phyloP scores from a whole-genome alignment of 2,888 invertebrate genomes.

The Salpingus planirostris region DNA sequence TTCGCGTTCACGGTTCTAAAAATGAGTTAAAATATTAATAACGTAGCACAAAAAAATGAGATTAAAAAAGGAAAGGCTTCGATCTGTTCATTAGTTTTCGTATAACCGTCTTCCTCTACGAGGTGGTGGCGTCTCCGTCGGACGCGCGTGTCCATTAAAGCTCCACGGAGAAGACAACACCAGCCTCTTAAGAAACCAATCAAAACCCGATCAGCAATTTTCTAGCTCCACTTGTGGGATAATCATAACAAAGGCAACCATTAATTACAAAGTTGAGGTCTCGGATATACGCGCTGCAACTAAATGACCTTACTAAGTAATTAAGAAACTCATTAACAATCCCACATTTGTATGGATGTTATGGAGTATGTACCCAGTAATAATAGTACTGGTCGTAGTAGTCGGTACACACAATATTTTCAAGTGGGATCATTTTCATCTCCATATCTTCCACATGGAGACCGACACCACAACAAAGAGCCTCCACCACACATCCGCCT shows the following conservation, averaged over 20 bases:
- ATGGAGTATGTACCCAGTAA: too few relatives aligned
- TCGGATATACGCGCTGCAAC: constrained; percentile 29
- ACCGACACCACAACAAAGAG: too few relatives aligned
- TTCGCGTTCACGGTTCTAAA: constrained; percentile 15
- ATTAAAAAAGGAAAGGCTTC: constrained; percentile 30
- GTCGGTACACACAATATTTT: too few relatives aligned
- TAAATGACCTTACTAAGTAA: constrained; percentile 34
- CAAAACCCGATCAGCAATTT: constrained; percentile 38
- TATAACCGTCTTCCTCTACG: constrained; percentile 18
- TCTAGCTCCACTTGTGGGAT: constrained; percentile 37
- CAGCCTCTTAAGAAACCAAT: constrained; percentile 30
- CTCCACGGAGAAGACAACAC: constrained; percentile 15
- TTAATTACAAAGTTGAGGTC: constrained; percentile 37
- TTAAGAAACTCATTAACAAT: constrained; percentile 37
- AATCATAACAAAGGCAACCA: constrained; percentile 40
- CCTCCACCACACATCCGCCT: too few relatives aligned
- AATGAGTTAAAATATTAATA: constrained; percentile 35
- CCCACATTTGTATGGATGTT: constrained; percentile 18
- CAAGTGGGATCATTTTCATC: too few relatives aligned
- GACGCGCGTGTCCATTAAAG: constrained; percentile 2
- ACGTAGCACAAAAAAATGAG: constrained; percentile 31
- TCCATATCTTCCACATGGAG: too few relatives aligned
- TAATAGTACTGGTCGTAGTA: too few relatives aligned
- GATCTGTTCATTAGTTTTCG: constrained; percentile 35
- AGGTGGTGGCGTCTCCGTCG: constrained; percentile 10